Percentiles rank a stretch among this genome's conserved stretches.
Evolutionary conservation across 2,888 invertebrate species (phyloP).

Genomic region (Malthinus seriepunctatus): DNA sequence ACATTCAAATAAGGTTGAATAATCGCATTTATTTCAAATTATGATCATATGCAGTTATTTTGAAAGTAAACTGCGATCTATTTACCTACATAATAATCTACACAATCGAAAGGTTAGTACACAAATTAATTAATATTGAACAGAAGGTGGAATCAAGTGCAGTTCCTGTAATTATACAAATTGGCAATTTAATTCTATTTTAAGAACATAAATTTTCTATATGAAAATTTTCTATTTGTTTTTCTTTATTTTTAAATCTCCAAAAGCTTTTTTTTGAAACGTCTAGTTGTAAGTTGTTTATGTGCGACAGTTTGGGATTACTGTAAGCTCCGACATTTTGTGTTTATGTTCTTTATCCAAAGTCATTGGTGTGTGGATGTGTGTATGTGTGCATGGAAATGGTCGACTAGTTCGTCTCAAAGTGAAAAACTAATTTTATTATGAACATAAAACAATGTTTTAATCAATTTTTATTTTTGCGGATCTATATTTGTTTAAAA

Average conservation of each 20-base stretch:
- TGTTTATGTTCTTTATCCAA: constrained; percentile 20
- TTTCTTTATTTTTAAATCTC: too few relatives aligned
- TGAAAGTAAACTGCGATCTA: background rate
- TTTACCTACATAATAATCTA: constrained; percentile 1
- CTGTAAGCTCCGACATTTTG: constrained; percentile 15
- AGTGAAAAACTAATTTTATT: constrained; percentile 38
- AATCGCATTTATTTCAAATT: too few relatives aligned
- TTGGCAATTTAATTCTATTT: background rate
- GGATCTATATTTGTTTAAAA: background rate
- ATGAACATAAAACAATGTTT: constrained; percentile 36
- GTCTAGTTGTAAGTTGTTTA: constrained; percentile 1
- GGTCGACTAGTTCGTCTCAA: constrained; percentile 47
- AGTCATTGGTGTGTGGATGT: constrained; percentile 20
- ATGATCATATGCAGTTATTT: background rate
- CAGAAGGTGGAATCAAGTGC: background rate
- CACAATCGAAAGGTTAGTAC: background rate
- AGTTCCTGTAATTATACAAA: constrained; percentile 1
- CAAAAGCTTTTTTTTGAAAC: background rate
- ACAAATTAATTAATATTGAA: background rate
- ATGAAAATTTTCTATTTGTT: too few relatives aligned
- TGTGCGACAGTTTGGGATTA: constrained; percentile 18
- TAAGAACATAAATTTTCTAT: too few relatives aligned
- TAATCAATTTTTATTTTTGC: constrained; percentile 17
- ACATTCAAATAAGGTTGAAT: too few relatives aligned
- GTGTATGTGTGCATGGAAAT: constrained; percentile 4